These are phyloP conservation scores for Leptodirus hochenwartii DNA, from an alignment of 2,888 invertebrate genomes.

Conservation along the genomic window DNA sequence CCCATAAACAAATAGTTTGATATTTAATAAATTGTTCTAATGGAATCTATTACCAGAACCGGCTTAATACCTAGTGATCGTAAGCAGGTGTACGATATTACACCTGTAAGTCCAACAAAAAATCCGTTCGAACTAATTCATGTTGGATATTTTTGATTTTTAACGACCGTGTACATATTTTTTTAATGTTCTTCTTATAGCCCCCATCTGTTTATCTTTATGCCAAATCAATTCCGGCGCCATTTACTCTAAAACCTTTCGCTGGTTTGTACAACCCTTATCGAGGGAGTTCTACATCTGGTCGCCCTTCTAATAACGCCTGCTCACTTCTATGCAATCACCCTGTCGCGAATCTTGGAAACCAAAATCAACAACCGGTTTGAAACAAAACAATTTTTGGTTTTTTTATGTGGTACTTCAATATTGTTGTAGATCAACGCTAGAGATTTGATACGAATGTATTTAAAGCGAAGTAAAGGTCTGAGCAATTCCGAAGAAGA, in stretches of 20 bases:
- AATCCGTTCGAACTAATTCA: no score
- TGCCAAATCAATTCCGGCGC: slow-evolving; percentile 48
- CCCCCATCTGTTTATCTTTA: slow-evolving; percentile 29
- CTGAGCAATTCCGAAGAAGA: no score
- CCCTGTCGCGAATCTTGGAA: slow-evolving; percentile 56
- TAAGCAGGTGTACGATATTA: slow-evolving; percentile 23
- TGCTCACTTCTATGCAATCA: slow-evolving; percentile 77
- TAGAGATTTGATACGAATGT: no score
- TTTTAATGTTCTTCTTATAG: slow-evolving; percentile 13
- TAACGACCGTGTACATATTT: no score
- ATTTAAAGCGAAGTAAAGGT: no score
- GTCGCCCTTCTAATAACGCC: no score
- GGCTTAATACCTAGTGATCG: slow-evolving; percentile 36
- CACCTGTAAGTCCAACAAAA: slow-evolving; percentile 19
- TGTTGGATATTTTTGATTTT: no score
- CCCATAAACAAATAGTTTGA: background rate
- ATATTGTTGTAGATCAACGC: no score
- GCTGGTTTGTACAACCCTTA: slow-evolving; percentile 71
- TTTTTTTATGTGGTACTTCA: no score
- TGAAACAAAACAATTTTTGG: no score
- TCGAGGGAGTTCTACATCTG: no score
- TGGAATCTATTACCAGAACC: slow-evolving; percentile 44
- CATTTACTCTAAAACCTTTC: slow-evolving; percentile 57
- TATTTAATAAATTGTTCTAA: slow-evolving; percentile 15
- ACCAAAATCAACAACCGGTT: no score